Base-by-base conservation (phyloP, 2,888 invertebrate species). In the Zaprionus obscuricornis region DNA sequence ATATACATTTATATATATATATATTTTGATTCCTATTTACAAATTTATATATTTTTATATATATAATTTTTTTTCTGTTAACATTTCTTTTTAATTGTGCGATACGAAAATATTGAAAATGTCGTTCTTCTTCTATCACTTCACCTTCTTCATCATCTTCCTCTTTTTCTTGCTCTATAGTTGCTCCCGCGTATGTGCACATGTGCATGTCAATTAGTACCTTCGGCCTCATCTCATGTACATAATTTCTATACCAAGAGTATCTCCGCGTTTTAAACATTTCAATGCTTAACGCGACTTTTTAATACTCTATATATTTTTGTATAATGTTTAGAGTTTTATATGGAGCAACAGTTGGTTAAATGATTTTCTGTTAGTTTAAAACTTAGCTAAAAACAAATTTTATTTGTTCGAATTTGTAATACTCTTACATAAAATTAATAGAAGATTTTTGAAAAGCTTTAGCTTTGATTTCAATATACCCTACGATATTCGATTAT, bases 141-240 rank as follows among this genome's bases (percentile, higher is more conserved):
- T n/a, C n/a, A n/a, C n/a, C n/a, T n/a, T n/a, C n/a, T n/a, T n/a
- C n/a, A n/a, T n/a, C n/a, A n/a, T n/a, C n/a, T n/a, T n/a, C n/a
- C n/a, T n/a, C n/a, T n/a, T n/a, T n/a, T n/a, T n/a, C n/a, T n/a
- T n/a, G n/a, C n/a, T n/a, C n/a, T n/a, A n/a, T n/a, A n/a, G n/a
- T n/a, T n/a, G n/a, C n/a, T n/a, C n/a, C n/a, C n/a, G n/a, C 36
- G 33, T 17, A 26, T 42, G 17, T 69, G 66, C 84, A 85, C 72
- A 59, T 85, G 79, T 78, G 70, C 86, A 71, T 81, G 78, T 85
- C 83, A 86, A 83, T 86, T 85, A 81, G 63, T 57, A 46, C 24
- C 13, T 65, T 66, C 59, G 31, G 45, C 42, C 45, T 42, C 31
- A 7, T 45, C 65, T 54, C 66, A 29, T 68, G 49, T 54, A 58